A percentile compares a stretch with the other conserved stretches of the same genome.
These are phyloP conservation scores for Opisthograptis luteolata DNA, from an alignment of 2,888 invertebrate genomes.

Conservation along the genomic window DNA sequence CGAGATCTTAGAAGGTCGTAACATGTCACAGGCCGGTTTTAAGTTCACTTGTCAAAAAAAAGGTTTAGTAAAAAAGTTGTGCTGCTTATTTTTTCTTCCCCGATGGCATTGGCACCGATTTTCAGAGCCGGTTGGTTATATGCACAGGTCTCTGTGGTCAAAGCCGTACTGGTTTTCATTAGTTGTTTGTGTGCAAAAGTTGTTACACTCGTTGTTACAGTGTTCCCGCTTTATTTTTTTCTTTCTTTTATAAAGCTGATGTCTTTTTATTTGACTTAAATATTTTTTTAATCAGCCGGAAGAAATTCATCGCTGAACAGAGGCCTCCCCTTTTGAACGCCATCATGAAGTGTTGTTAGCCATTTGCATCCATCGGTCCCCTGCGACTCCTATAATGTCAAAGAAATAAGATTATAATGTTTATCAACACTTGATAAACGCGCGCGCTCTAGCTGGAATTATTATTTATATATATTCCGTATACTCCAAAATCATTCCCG, in stretches of 20 bases:
- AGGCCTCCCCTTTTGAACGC: too few species aligned
- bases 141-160: slow-evolving; percentile 49
- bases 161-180: slow-evolving; percentile 49
- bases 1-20: slow-evolving; percentile 24
- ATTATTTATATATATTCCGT: too few species aligned
- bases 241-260: background rate
- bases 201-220: background rate
- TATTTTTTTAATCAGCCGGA: background rate
- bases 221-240: background rate
- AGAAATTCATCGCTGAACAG: too few species aligned
- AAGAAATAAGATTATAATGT: too few species aligned
- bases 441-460: too few species aligned
- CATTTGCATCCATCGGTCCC: too few species aligned
- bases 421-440: too few species aligned
- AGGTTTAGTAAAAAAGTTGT: slow-evolving; percentile 16
- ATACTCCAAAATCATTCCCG: too few species aligned
- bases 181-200: slow-evolving; percentile 13
- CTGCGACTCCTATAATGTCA: too few species aligned
- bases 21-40: slow-evolving; percentile 29
- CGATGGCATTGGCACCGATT: slow-evolving; percentile 61
- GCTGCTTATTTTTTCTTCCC: slow-evolving; percentile 22
- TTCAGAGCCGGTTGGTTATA: slow-evolving; percentile 49
- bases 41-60: slow-evolving; percentile 27
- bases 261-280: background rate
- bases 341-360: too few species aligned